Evolutionary conservation across 2,797 vertebrate genomes (phyloP), one percentile per base, ranked within the genome.

Genomic region (Danio aesculapii): DNA sequence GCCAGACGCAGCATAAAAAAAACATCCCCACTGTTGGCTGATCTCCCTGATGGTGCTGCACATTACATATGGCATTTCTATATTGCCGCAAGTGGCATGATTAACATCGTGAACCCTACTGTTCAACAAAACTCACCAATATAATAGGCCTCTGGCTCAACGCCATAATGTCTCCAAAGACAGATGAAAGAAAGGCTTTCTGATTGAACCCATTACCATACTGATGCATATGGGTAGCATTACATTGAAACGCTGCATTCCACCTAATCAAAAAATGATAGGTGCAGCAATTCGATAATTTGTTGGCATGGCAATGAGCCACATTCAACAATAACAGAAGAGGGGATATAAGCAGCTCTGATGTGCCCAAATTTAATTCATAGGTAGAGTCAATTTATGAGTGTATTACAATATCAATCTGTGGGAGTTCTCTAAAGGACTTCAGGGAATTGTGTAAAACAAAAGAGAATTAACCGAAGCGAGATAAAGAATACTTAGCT

Each of bases 181-280:
- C 49, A 47, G 50, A 83, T 47, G 17, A 41, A 67, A 69, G 43
- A 76, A 80, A 61, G 58, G 52, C 44, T 44, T 53, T 79, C 67
- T 80, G 57, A 64, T 61, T 82, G 79, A 77, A 79, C 61, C 74
- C 76, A 86, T 85, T 83, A 77, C 68, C 58, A 58, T 61, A 55
- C 66, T 49, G 68, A 63, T 63, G 70, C 21, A 69, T 44, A n/a
- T 72, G 70, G 76, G 82, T 21, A 52, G 81, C 41, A 70, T 70
- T 69, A 72, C 8, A 53, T 43, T 66, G 19, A 80, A 70, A 30
- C 17, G 2, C 41, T 47, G 59, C 49, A 41, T 57, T 81, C 57
- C 17, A 58, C 16, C 71, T 57, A 69, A 75, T 85, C 81, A 63
- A 30, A 74, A 70, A 53, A 72, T 75, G 67, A 67, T 68, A 77